Conservation (phyloP, 2,888 invertebrate species). For the Chrysotoxum bicinctum region DNA sequence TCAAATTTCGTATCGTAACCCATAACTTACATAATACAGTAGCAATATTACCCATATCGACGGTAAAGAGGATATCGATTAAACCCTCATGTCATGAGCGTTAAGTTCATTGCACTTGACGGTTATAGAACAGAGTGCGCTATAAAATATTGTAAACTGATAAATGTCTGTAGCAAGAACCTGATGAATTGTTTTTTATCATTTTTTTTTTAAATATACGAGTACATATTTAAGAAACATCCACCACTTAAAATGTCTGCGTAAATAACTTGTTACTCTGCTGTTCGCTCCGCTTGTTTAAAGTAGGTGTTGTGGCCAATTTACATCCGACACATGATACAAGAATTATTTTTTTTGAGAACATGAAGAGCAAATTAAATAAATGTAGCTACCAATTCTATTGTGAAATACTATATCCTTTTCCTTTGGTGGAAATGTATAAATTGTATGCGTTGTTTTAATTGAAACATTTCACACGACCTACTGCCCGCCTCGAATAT, state of each 20-base stretch:
- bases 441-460: constrained; percentile 13
- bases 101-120: constrained; percentile 48
- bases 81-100: not conserved
- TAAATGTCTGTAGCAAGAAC: not conserved
- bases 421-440: not conserved
- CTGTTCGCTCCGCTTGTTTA: not conserved
- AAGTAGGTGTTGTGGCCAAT: constrained; percentile 4
- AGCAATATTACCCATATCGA: not conserved
- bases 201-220: not conserved
- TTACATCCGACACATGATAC: not conserved
- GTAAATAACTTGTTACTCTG: constrained; percentile 2
- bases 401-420: constrained; percentile 11
- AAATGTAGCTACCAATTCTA: not conserved
- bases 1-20: not conserved
- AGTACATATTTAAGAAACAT: not conserved
- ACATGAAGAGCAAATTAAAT: not conserved
- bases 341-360: not conserved
- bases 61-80: not conserved
- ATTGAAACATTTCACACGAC: constrained; percentile 17
- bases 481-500: not conserved
- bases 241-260: constrained; percentile 1
- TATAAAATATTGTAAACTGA: constrained; percentile 22
- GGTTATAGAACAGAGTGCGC: constrained; percentile 5
- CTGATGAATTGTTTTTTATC: constrained; percentile 6
- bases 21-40: not conserved